Conservation (phyloP, 2,888 invertebrate species). For the Lasioglossum lativentre region DNA sequence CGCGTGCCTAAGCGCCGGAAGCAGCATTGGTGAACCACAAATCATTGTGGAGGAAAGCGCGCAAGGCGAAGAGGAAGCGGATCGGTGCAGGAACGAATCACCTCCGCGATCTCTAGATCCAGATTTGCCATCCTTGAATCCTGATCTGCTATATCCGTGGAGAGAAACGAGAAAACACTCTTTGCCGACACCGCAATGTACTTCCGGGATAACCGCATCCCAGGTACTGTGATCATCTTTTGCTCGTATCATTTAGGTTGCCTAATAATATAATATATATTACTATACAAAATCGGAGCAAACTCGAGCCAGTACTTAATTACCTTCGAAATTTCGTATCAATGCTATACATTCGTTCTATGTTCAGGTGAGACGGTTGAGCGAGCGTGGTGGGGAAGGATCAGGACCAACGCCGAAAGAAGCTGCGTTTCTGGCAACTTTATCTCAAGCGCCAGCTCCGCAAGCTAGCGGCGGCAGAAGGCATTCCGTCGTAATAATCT, state of each 20-base stretch:
- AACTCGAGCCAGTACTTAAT: no score
- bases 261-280: no score
- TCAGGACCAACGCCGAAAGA: constrained; percentile 92
- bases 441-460: constrained; percentile 90
- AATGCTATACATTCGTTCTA: no score
- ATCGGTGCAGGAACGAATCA: constrained; percentile 84
- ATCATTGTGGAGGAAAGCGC: constrained; percentile 94
- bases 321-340: no score
- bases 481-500: constrained; percentile 95
- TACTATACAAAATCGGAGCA: no score
- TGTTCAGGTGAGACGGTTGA: constrained; percentile 90
- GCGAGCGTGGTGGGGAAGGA: constrained; percentile 91
- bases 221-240: constrained; percentile 85
- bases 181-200: constrained; percentile 93
- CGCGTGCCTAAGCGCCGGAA: constrained; percentile 75
- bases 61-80: constrained; percentile 88
- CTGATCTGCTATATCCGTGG: constrained; percentile 93
- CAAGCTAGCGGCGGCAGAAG: constrained; percentile 90
- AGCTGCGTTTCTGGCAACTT: constrained; percentile 93
- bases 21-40: constrained; percentile 88
- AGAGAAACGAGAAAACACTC: constrained; percentile 93
- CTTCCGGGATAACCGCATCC: constrained; percentile 94
- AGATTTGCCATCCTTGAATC: constrained; percentile 91
- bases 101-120: constrained; percentile 89
- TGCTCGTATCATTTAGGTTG: no score